These are phyloP conservation scores for Myotis yumanensis DNA, from an alignment of 2,113 vertebrate genomes.

Conservation along the genomic window DNA sequence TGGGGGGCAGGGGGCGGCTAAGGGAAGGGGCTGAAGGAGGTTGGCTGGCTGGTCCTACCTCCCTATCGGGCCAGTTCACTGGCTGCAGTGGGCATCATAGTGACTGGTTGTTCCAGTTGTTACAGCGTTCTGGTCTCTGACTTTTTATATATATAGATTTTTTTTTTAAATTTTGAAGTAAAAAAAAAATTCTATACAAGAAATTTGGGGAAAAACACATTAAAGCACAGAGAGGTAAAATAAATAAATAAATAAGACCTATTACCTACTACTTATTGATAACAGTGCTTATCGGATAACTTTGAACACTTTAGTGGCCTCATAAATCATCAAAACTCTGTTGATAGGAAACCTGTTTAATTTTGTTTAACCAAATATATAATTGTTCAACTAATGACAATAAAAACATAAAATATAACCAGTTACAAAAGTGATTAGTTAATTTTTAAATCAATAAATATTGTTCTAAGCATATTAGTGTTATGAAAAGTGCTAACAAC, in stretches of 20 bases:
- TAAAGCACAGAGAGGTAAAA: background rate
- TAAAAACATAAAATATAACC: background rate
- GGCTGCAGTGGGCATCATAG: no score
- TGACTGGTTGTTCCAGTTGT: no score
- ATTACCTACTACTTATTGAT: background rate
- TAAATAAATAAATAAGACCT: background rate
- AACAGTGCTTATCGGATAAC: background rate
- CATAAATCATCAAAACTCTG: background rate
- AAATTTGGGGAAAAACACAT: background rate
- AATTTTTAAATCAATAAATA: constrained; percentile 21
- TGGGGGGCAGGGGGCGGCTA: no score
- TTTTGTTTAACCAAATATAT: background rate
- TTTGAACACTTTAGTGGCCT: background rate
- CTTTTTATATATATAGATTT: no score
- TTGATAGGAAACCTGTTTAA: background rate
- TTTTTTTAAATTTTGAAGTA: background rate
- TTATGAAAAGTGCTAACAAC: background rate
- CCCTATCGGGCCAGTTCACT: no score
- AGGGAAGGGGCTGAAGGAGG: no score
- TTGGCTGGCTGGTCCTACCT: no score
- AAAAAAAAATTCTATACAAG: background rate
- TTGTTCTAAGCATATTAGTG: background rate
- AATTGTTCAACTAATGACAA: background rate
- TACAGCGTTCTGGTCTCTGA: no score
- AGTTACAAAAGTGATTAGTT: background rate